A percentile compares a stretch with the other conserved stretches of the same genome.
Conservation (phyloP, 2,113 vertebrate genomes). For the Halcyon malimbica region DNA sequence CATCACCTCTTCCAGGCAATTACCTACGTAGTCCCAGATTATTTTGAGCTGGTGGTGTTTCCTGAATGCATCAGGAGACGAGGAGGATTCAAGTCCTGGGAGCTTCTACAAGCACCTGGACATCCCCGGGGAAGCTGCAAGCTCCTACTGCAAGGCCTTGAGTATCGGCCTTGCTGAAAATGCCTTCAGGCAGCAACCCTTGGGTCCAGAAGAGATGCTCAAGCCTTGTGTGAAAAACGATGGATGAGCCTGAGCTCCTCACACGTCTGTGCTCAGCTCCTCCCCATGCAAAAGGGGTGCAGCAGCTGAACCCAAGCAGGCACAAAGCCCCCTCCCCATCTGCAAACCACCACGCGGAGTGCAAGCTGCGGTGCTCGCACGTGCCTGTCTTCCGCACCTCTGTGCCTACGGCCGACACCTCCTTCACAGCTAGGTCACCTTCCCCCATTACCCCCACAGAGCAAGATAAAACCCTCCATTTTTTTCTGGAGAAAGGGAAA, state of each 20-base stretch:
- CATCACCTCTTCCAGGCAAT: neutral
- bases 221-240: neutral
- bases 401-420: fast-evolving
- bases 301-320: neutral
- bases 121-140: neutral
- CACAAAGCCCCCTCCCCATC: neutral
- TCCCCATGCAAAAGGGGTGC: neutral
- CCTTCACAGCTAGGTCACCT: neutral
- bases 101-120: neutral
- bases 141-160: neutral
- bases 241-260: fast-evolving
- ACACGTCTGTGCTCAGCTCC: neutral
- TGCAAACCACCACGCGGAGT: neutral
- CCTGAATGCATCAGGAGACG: neutral
- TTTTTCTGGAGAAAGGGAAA: neutral
- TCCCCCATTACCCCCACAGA: neutral
- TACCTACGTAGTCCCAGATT: neutral
- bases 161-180: neutral
- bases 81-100: neutral
- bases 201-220: fast-evolving
- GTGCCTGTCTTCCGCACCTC: neutral
- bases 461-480: neutral
- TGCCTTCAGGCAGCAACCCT: neutral
- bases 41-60: neutral
- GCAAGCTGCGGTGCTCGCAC: neutral